Evolutionary conservation across 1,140 invertebrate species (phyloP).

Genomic region (Tetraneura akinire): DNA sequence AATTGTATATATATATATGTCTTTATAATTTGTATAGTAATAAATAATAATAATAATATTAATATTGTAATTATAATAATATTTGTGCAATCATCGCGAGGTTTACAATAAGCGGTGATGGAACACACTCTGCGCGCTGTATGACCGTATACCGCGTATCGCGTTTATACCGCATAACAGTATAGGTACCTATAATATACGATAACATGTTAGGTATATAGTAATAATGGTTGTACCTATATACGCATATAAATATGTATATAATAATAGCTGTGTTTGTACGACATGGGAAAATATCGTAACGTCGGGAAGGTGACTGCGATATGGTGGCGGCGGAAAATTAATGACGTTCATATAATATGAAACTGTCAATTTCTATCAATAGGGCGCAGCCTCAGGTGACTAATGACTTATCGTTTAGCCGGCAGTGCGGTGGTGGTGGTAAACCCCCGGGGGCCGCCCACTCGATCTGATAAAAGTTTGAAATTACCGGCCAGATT

Average conservation of each 20-base stretch:
- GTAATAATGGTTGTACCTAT: no score
- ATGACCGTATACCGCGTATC: no score
- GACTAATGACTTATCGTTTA: conserved; percentile 49
- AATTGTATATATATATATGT: no score
- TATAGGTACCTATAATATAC: not conserved
- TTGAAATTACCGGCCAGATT: conserved; percentile 29
- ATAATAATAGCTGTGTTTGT: not conserved
- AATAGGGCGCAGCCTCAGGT: conserved; percentile 43
- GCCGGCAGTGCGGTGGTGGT: conserved; percentile 11
- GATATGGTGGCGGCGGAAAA: conserved; percentile 17
- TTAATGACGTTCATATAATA: conserved; percentile 47
- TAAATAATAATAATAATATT: no score
- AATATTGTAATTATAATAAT: no score
- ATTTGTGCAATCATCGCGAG: no score
- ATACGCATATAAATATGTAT: no score
- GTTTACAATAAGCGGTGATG: no score
- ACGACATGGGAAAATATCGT: not conserved
- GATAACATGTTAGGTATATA: no score
- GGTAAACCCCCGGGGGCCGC: conserved; percentile 37
- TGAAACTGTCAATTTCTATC: conserved; percentile 50
- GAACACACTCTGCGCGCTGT: no score
- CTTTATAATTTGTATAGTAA: no score
- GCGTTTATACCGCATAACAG: not conserved
- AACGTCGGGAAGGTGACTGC: conserved; percentile 25
- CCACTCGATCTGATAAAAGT: conserved; percentile 49